A percentile compares a stretch with the other conserved stretches of the same genome.
Conservation (phyloP, 2,797 vertebrate genomes). For the Chelon auratus region DNA sequence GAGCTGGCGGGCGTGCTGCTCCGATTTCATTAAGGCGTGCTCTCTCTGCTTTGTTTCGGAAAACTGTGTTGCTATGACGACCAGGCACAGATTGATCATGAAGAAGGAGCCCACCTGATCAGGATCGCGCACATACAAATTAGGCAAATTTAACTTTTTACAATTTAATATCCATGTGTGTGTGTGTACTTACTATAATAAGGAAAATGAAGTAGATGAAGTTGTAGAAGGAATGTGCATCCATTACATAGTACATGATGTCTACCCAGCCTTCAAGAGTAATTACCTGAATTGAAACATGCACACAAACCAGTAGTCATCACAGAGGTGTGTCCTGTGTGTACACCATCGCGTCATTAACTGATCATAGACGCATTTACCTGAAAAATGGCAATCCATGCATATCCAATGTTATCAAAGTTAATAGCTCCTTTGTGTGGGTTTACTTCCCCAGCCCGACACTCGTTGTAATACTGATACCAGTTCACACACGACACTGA, state of each 20-base stretch:
- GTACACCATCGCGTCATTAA: slow-evolving; percentile 3
- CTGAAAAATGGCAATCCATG: slow-evolving; percentile 99
- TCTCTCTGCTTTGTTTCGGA: slow-evolving; percentile 98
- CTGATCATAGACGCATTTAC: slow-evolving; percentile 69
- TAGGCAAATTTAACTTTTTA: background rate
- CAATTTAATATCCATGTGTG: background rate
- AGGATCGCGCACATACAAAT: slow-evolving; percentile 17
- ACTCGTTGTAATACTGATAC: slow-evolving; percentile 94
- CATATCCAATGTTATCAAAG: slow-evolving; percentile 98
- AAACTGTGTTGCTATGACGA: slow-evolving; percentile 98
- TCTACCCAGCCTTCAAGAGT: slow-evolving; percentile 99
- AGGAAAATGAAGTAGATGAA: slow-evolving; percentile 89
- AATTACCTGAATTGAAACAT: slow-evolving; percentile 87
- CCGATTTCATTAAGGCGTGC: slow-evolving; percentile 95
- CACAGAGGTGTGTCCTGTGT: background rate
- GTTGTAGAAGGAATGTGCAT: slow-evolving; percentile 94
- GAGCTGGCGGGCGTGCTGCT: slow-evolving; percentile 94
- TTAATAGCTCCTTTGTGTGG: slow-evolving; percentile 98
- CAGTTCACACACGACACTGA: slow-evolving; percentile 91
- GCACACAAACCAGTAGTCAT: slow-evolving; percentile 38
- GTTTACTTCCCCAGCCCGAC: slow-evolving; percentile 91
- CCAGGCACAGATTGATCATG: slow-evolving; percentile 99
- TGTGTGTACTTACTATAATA: slow-evolving; percentile 81
- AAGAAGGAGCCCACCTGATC: slow-evolving; percentile 97
- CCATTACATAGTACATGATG: slow-evolving; percentile 99